These are phyloP conservation scores for Todiramphus chloris DNA, from an alignment of 2,113 vertebrate genomes.

Conservation along the genomic window DNA sequence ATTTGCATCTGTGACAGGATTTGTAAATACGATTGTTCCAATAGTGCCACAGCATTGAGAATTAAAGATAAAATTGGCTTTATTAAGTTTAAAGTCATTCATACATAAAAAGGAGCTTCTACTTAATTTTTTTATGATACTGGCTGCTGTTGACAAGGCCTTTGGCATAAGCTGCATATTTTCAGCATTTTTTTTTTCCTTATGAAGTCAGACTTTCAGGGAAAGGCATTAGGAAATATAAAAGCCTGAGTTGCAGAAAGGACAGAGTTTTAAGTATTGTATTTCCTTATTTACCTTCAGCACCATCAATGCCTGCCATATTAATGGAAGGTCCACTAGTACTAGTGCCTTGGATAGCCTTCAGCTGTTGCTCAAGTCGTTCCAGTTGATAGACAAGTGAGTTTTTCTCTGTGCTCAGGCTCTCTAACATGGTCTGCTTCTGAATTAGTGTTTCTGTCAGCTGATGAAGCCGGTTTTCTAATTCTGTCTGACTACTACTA, in stretches of 20 bases:
- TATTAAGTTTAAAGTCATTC: background rate
- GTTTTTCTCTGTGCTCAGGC: conserved; percentile 94
- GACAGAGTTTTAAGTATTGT: background rate
- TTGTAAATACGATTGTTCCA: background rate
- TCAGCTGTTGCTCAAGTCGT: conserved; percentile 90
- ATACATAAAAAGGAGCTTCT: background rate
- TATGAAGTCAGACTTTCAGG: background rate
- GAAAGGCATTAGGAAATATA: background rate
- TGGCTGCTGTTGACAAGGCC: background rate
- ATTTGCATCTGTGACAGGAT: background rate
- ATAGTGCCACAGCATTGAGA: background rate
- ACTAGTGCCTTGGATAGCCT: conserved; percentile 76
- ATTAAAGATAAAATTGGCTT: background rate
- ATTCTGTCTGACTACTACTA: conserved; percentile 89
- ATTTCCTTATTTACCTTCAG: conserved; percentile 78
- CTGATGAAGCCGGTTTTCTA: conserved; percentile 95
- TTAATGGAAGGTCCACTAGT: conserved; percentile 84
- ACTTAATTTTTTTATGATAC: background rate
- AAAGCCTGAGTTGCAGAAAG: background rate
- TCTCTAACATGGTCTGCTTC: conserved; percentile 99
- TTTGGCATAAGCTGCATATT: background rate
- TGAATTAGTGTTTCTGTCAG: conserved; percentile 97
- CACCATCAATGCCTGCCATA: conserved; percentile 83
- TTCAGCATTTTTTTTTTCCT: background rate
- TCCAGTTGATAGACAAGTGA: conserved; percentile 95